These are phyloP conservation scores for Calcarius ornatus DNA, from an alignment of 2,113 vertebrate genomes.

Conservation along the genomic window DNA sequence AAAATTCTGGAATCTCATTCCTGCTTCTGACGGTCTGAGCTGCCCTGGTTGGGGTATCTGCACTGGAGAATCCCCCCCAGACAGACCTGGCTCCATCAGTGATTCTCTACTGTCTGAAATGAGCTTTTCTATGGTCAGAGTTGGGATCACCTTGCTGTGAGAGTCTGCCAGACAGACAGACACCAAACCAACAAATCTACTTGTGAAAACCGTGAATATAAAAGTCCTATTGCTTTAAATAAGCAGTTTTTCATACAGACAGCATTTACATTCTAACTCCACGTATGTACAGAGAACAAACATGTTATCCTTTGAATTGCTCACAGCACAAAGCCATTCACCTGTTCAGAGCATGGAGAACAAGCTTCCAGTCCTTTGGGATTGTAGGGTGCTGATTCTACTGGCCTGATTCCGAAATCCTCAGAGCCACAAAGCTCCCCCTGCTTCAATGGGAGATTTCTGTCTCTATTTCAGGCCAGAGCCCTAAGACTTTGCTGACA, in stretches of 20 bases:
- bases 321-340: background rate
- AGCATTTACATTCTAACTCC: background rate
- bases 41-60: background rate
- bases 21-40: background rate
- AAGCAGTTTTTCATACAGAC: background rate
- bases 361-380: background rate
- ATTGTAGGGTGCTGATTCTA: background rate
- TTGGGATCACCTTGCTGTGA: background rate
- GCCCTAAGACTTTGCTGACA: conserved; percentile 16
- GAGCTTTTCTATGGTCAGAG: background rate
- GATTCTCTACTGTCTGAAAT: background rate
- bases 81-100: background rate
- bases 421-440: background rate
- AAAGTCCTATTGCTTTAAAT: background rate
- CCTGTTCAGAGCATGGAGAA: background rate
- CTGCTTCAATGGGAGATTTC: conserved; percentile 22
- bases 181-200: background rate
- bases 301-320: background rate
- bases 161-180: background rate
- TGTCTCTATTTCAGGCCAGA: conserved; percentile 49
- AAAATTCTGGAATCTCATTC: background rate
- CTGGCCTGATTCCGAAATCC: conserved; percentile 23
- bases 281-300: background rate
- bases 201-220: fast-evolving
- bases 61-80: background rate